A percentile compares a stretch with the other conserved stretches of the same genome.
phyloP scores from a whole-genome alignment of 2,113 vertebrate genomes.

The Otis tarda region DNA sequence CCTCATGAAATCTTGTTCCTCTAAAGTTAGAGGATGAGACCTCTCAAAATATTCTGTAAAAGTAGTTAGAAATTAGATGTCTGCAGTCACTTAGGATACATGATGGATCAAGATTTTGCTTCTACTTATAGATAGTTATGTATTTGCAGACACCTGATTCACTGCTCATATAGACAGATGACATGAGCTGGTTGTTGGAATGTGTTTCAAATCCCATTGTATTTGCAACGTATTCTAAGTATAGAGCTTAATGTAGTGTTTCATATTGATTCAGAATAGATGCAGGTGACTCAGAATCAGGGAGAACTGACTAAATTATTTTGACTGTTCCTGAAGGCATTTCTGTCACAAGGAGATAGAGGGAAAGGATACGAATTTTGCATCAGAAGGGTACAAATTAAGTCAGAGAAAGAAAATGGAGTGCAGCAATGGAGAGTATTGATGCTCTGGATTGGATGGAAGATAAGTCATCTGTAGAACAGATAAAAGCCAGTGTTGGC shows the following conservation, averaged over 20 bases:
- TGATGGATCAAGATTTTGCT: not conserved
- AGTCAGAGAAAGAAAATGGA: not conserved
- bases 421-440: not conserved
- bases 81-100: not conserved
- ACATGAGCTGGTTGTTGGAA: not conserved
- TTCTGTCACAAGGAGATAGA: not conserved
- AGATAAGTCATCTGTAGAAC: not conserved
- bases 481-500: not conserved
- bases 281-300: not conserved
- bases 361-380: not conserved
- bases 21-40: not conserved
- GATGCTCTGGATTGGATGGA: not conserved
- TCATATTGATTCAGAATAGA: not conserved
- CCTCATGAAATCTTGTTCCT: not conserved
- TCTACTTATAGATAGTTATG: not conserved
- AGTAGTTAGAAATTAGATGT: not conserved
- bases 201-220: not conserved
- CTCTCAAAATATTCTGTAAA: not conserved
- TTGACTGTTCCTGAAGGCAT: constrained; percentile 8
- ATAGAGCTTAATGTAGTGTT: not conserved
- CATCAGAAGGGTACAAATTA: not conserved
- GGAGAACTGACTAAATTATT: not conserved
- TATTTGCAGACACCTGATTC: not conserved
- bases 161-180: not conserved
- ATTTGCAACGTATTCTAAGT: constrained; percentile 9